phyloP scores from a whole-genome alignment of 2,113 vertebrate species.

The Macheiramphus alcinus region DNA sequence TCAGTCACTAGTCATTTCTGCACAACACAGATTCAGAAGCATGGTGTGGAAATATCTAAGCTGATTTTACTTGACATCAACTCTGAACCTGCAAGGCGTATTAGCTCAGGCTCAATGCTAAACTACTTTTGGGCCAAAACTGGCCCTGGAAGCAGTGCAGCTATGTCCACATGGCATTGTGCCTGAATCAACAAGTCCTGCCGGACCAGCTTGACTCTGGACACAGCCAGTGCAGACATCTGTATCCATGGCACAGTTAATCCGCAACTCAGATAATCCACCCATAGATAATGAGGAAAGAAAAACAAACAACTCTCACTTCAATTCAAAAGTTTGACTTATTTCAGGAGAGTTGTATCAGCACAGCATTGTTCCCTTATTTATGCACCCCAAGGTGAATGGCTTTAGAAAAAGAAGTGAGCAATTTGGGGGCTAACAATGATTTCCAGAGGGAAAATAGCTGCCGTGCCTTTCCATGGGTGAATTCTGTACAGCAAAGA shows the following conservation, averaged over 20 bases:
- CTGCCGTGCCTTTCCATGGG: background rate
- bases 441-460: background rate
- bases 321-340: background rate
- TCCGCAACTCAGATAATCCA: constrained; percentile 55
- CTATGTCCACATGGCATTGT: background rate
- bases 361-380: background rate
- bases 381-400: background rate
- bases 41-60: background rate
- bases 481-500: background rate
- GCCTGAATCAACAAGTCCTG: constrained; percentile 38
- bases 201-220: background rate
- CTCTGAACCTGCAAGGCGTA: background rate
- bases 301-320: constrained; percentile 47
- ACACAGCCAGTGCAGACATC: background rate
- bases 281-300: constrained; percentile 41
- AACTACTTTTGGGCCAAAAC: background rate
- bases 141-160: background rate
- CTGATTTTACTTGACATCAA: background rate
- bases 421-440: background rate
- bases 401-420: background rate
- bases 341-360: background rate
- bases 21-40: background rate
- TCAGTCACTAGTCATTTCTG: background rate
- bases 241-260: constrained; percentile 53
- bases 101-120: background rate